Conservation (phyloP, 2,888 invertebrate species). For the Chesias legatella region DNA sequence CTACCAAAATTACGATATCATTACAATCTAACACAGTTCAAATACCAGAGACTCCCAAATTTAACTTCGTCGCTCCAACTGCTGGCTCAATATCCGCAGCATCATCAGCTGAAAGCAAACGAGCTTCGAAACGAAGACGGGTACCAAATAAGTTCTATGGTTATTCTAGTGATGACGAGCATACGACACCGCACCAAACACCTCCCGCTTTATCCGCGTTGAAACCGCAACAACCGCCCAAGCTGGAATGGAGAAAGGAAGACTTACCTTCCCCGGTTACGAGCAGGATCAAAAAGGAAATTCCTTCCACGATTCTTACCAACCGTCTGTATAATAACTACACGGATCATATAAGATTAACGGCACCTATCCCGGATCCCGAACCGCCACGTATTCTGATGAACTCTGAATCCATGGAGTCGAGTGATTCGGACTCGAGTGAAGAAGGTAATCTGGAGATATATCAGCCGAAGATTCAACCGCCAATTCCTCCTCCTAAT, state of each 20-base stretch:
- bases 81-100: conserved; percentile 39
- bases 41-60: conserved; percentile 59
- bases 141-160: conserved; percentile 94
- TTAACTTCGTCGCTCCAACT: conserved; percentile 28
- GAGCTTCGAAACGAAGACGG: conserved; percentile 89
- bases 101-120: conserved; percentile 79
- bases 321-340: conserved; percentile 64
- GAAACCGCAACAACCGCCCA: conserved; percentile 82
- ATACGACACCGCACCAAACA: conserved; percentile 40
- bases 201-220: conserved; percentile 66
- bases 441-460: conserved; percentile 78
- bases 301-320: conserved; percentile 63
- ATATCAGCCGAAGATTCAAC: conserved; percentile 55
- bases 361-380: conserved; percentile 68
- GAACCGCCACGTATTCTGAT: conserved; percentile 70
- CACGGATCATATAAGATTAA: conserved; percentile 74
- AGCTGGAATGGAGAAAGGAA: conserved; percentile 87
- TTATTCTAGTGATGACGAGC: conserved; percentile 92
- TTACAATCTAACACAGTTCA: conserved; percentile 75
- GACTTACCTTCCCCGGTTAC: conserved; percentile 82
- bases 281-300: conserved; percentile 70
- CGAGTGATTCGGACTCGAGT: conserved; percentile 76
- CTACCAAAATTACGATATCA: conserved; percentile 74
- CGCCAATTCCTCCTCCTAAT: conserved; percentile 64
- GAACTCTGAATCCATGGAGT: conserved; percentile 72